These are phyloP conservation scores for Drosophila sp. DNA, from an alignment of 1,140 invertebrate species.

Conservation along the genomic window DNA sequence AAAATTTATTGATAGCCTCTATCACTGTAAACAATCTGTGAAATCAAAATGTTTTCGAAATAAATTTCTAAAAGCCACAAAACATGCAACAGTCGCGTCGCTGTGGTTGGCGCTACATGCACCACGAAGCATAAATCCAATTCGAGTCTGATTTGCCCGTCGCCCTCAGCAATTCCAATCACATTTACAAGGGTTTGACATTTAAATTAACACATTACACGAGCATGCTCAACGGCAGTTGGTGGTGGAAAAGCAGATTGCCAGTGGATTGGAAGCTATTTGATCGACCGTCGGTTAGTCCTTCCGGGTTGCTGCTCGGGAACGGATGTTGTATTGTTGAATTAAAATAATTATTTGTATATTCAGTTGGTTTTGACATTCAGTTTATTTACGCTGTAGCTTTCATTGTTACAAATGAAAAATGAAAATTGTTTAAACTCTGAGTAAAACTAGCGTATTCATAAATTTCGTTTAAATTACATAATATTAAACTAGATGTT, in stretches of 20 bases:
- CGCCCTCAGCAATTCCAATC: slow-evolving; percentile 27
- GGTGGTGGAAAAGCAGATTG: slow-evolving; percentile 33
- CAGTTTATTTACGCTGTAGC: slow-evolving; percentile 78
- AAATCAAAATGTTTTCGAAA: slow-evolving; percentile 43
- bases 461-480: slow-evolving; percentile 79
- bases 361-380: slow-evolving; percentile 70
- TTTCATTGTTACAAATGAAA: slow-evolving; percentile 79
- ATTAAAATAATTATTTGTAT: slow-evolving; percentile 17
- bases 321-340: slow-evolving; percentile 31
- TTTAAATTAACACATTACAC: slow-evolving; percentile 60
- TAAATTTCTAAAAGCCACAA: slow-evolving; percentile 62
- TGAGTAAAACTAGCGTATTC: slow-evolving; percentile 78
- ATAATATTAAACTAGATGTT: slow-evolving; percentile 81
- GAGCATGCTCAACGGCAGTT: slow-evolving; percentile 7
- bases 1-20: not conserved
- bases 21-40: slow-evolving; percentile 28
- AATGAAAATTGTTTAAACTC: slow-evolving; percentile 61
- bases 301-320: slow-evolving; percentile 30
- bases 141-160: slow-evolving; percentile 53
- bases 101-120: slow-evolving; percentile 58
- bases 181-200: slow-evolving; percentile 54
- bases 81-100: slow-evolving; percentile 43
- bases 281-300: slow-evolving; percentile 40
- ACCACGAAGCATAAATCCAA: slow-evolving; percentile 72
- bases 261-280: not conserved